Evolutionary conservation across 2,888 invertebrate genomes (phyloP).

Genomic region (Phalera bucephala): DNA sequence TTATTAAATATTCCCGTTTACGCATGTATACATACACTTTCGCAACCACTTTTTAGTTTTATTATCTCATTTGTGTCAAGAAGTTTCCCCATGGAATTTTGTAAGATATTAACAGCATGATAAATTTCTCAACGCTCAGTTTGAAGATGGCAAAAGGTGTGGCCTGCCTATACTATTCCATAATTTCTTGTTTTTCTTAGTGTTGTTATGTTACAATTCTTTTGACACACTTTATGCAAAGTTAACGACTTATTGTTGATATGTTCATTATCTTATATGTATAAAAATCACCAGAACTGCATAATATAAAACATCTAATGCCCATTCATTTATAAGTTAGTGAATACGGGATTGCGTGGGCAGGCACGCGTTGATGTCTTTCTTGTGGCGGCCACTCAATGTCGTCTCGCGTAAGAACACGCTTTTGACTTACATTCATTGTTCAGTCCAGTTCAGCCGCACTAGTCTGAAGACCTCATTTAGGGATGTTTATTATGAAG

Average conservation of each 20-base stretch:
- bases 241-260: not conserved
- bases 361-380: constrained; percentile 27
- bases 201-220: too few relatives aligned
- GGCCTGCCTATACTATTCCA: too few relatives aligned
- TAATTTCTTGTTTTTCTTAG: too few relatives aligned
- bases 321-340: not conserved
- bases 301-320: not conserved
- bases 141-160: too few relatives aligned
- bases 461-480: constrained; percentile 21
- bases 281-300: not conserved
- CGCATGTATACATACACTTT: constrained; percentile 12
- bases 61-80: constrained; percentile 15
- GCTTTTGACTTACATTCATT: constrained; percentile 11
- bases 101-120: constrained; percentile 15
- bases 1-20: constrained; percentile 12
- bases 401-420: not conserved
- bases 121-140: too few relatives aligned
- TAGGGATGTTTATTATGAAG: constrained; percentile 16
- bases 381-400: constrained; percentile 8
- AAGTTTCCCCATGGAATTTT: constrained; percentile 16
- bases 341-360: not conserved
- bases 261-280: not conserved
- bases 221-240: too few relatives aligned
- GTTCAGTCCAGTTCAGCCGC: constrained; percentile 11
- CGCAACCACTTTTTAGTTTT: constrained; percentile 17